phyloP scores from a whole-genome alignment of 2,113 vertebrate genomes.

The Siphamia tubifer region DNA sequence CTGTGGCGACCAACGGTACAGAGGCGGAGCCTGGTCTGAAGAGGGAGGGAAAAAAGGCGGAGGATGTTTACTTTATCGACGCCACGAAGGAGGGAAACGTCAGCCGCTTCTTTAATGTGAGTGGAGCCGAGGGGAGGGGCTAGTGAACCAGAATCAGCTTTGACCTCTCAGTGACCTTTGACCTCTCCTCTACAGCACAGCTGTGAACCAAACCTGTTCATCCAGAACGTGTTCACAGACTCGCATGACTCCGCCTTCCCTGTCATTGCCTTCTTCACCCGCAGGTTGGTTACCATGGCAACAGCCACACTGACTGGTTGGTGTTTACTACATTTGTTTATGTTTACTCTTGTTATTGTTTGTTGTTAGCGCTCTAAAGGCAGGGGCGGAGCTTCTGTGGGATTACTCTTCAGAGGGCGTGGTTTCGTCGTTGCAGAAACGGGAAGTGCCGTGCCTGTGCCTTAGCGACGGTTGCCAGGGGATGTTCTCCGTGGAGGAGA shows the following conservation, averaged over 20 bases:
- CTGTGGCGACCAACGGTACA: not conserved
- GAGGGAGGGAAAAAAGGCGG: too few relatives aligned
- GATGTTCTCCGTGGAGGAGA: conserved; percentile 55
- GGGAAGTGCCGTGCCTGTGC: conserved; percentile 86
- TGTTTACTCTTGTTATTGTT: too few relatives aligned
- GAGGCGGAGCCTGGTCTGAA: not conserved
- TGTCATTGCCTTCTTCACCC: conserved; percentile 92
- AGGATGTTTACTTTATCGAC: conserved; percentile 82
- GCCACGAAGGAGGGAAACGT: conserved; percentile 94
- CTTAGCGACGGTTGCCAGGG: conserved; percentile 81
- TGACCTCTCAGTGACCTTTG: not conserved
- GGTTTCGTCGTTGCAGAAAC: conserved; percentile 78
- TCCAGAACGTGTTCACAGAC: conserved; percentile 94
- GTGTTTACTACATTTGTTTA: fast-evolving
- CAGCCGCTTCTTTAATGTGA: conserved; percentile 92
- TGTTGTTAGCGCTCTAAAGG: conserved; percentile 83
- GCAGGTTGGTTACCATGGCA: conserved; percentile 78
- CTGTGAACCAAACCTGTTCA: conserved; percentile 90
- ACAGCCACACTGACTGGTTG: not conserved
- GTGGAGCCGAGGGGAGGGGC: conserved; percentile 26
- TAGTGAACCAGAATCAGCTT: too few relatives aligned
- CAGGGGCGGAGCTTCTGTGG: conserved; percentile 93
- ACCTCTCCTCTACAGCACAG: conserved; percentile 83
- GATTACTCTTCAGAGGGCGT: conserved; percentile 81
- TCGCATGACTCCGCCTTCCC: conserved; percentile 89